Base-by-base conservation (phyloP, 2,888 invertebrate species). In the Drosophila prolongata region DNA sequence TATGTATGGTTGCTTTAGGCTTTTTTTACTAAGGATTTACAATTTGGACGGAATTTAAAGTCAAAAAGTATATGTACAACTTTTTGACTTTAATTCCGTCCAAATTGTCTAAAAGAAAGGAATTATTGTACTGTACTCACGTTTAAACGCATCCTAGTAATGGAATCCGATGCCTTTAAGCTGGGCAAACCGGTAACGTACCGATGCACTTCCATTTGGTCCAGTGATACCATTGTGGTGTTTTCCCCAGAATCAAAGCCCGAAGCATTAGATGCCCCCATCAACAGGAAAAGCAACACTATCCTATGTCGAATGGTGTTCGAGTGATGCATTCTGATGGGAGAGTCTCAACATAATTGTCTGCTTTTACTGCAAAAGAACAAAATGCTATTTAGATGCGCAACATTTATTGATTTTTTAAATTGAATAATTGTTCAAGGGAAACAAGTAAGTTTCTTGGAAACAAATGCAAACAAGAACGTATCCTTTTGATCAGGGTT, bases 311-410 rank as follows among this genome's bases (percentile, higher is more conserved):
- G 24, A 27, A 64, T 43, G 6, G 6, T 13, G 13, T 4, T 49
- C 3, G n/a, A 35, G 8, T 6, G 62, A 62, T 64, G 62, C 62
- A 64, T 64, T 49, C 49, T 64, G 64, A 5, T 19, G n/a, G n/a
- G 11, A 11, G 11, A 2, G n/a, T n/a, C 10, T 64, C 62, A 62
- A 16, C 62, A 64, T 64, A 49, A 10, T 64, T 35, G n/a, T 19
- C 3, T 8, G 42, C 6, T 14, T 35, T 59, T 34, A 37, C 52
- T 52, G 24, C 5, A 16, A 46, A 5, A 34, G 16, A 11, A 30
- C 30, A 8, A 30, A 30, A 30, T 30, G 8, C 8, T 8, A 30
- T 30, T 30, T 30, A 24, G 24, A 24, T 24, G 0, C 4, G 24
- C 4, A 4, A 24, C 4, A 24, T 3, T 24, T 4, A 24, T 24